Evolutionary conservation across 2,113 vertebrate genomes (phyloP).

Genomic region (Ochotona princeps): DNA sequence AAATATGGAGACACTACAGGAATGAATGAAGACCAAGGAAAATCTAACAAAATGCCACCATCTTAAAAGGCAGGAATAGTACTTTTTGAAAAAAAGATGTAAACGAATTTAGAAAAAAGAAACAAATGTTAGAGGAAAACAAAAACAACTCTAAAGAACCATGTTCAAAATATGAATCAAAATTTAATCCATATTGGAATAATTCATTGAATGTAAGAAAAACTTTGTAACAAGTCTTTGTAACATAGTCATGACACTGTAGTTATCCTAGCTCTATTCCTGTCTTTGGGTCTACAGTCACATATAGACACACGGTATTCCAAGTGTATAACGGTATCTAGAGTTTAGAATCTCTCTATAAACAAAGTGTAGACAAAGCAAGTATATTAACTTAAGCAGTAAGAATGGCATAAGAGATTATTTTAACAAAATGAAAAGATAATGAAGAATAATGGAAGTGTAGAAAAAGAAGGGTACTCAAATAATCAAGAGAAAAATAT

Average conservation of each 20-base stretch:
- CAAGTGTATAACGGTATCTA: not conserved
- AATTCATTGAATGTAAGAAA: not conserved
- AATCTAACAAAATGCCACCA: not conserved
- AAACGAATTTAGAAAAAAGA: not conserved
- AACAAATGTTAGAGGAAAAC: not conserved
- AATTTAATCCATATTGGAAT: not conserved
- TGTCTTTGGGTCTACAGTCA: not conserved
- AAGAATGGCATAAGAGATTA: not conserved
- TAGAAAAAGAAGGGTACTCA: not conserved
- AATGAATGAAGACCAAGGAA: not conserved
- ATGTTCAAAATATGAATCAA: not conserved
- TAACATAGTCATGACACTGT: no score
- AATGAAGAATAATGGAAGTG: not conserved
- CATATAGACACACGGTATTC: not conserved
- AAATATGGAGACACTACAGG: not conserved
- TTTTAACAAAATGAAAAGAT: not conserved
- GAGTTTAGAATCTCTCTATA: not conserved
- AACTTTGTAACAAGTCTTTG: not conserved
- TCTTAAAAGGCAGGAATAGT: not conserved
- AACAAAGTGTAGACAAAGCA: not conserved
- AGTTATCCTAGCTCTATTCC: not conserved
- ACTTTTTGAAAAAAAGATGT: not conserved
- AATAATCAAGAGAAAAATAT: not conserved
- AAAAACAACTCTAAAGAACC: not conserved
- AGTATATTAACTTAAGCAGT: not conserved